Percentiles rank a stretch among this genome's conserved stretches.
Evolutionary conservation across 2,797 vertebrate species (phyloP).

Genomic region (Margarornis squamiger): DNA sequence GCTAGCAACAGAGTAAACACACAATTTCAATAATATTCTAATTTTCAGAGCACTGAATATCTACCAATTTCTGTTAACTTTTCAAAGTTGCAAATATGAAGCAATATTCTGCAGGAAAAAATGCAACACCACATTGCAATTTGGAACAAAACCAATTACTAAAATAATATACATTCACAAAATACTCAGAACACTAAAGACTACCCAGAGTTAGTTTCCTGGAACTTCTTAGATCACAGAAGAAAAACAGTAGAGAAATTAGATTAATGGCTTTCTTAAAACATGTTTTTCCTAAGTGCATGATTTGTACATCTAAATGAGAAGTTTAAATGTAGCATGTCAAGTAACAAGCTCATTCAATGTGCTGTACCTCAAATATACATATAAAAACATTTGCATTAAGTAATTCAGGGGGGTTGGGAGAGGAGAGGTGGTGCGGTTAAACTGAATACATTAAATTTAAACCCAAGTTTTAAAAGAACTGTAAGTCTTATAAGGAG

Average conservation of each 20-base stretch:
- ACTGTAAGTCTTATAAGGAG: neutral
- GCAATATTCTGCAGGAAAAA: neutral
- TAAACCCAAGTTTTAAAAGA: neutral
- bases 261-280: conserved; percentile 37
- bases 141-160: neutral
- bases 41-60: neutral
- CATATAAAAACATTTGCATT: neutral
- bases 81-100: neutral
- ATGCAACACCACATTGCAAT: neutral
- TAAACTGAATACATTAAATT: neutral
- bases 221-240: conserved; percentile 23
- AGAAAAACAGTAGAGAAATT: conserved; percentile 26
- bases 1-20: neutral
- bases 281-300: conserved; percentile 1
- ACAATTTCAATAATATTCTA: neutral
- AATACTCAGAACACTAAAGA: neutral
- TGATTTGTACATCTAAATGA: conserved; percentile 25
- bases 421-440: neutral
- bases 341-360: neutral
- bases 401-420: neutral
- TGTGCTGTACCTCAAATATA: neutral
- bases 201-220: neutral
- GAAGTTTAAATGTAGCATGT: conserved; percentile 1
- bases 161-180: neutral
- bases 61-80: neutral